A percentile compares a stretch with the other conserved stretches of the same genome.
phyloP scores from a whole-genome alignment of 2,113 vertebrate species.

The Gambusia holbrooki region DNA sequence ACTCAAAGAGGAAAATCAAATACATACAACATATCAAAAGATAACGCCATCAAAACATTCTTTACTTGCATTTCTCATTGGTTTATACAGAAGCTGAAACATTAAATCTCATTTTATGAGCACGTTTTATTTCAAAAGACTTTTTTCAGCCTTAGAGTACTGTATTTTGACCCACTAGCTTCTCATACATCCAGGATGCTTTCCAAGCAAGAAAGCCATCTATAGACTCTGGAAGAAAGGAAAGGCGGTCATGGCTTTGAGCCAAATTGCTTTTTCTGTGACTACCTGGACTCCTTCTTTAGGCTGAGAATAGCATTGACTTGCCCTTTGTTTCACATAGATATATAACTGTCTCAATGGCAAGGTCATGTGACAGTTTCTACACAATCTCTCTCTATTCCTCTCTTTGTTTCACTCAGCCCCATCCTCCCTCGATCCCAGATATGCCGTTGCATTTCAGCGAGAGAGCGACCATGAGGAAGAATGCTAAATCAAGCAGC shows the following conservation, averaged over 20 bases:
- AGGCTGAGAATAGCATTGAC: constrained; percentile 56
- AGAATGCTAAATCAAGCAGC: constrained; percentile 57
- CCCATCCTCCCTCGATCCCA: constrained; percentile 8
- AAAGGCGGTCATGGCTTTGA: constrained; percentile 21
- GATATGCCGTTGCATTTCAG: constrained; percentile 4
- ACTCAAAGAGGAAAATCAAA: too few relatives aligned
- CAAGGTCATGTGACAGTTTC: constrained; percentile 64
- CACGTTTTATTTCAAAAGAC: background rate
- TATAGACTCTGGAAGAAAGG: constrained; percentile 16
- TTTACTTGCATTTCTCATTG: background rate
- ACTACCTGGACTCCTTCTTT: constrained; percentile 39
- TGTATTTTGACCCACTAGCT: background rate
- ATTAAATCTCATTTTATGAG: background rate
- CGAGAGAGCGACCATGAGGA: constrained; percentile 25
- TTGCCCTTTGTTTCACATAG: constrained; percentile 58
- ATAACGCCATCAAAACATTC: background rate
- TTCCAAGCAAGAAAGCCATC: background rate
- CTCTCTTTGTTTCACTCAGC: constrained; percentile 6
- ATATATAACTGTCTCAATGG: constrained; percentile 58
- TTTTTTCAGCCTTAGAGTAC: too few relatives aligned
- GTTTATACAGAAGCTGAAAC: background rate
- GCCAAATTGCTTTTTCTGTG: constrained; percentile 25
- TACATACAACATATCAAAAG: background rate
- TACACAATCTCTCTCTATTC: constrained; percentile 1
- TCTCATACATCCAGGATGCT: background rate